phyloP scores from a whole-genome alignment of 2,797 vertebrate species.

The Phoebastria nigripes region DNA sequence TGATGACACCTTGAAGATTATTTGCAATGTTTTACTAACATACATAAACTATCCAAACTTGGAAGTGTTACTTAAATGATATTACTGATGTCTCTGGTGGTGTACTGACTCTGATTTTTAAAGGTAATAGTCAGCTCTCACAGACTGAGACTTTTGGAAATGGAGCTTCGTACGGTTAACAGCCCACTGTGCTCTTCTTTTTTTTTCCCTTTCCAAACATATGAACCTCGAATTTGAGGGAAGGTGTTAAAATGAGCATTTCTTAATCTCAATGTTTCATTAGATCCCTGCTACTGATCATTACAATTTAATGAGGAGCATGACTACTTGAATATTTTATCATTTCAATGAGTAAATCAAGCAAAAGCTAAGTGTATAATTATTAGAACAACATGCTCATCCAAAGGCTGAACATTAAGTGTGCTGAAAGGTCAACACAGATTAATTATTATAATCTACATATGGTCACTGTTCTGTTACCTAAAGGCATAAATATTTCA shows the following conservation, averaged over 20 bases:
- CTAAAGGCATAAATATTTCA: not conserved
- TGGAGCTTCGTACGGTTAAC: not conserved
- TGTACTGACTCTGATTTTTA: not conserved
- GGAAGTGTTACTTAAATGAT: not conserved
- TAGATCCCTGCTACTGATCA: not conserved
- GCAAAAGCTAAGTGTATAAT: not conserved
- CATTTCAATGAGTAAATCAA: not conserved
- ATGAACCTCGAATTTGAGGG: not conserved
- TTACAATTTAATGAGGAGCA: not conserved
- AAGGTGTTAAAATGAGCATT: not conserved
- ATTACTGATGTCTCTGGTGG: not conserved
- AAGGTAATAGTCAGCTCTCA: not conserved
- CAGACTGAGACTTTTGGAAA: not conserved
- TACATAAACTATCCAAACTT: not conserved
- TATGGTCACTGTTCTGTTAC: not conserved
- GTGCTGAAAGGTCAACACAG: not conserved
- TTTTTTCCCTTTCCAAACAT: not conserved
- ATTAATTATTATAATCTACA: not conserved
- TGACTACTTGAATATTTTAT: not conserved
- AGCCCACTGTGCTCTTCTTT: not conserved
- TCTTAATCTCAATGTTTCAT: not conserved
- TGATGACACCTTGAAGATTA: not conserved
- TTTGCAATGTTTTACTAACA: not conserved
- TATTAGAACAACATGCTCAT: not conserved
- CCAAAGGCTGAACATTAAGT: not conserved